Conservation (phyloP, 2,113 vertebrate genomes). For the Lophochroa leadbeateri region DNA sequence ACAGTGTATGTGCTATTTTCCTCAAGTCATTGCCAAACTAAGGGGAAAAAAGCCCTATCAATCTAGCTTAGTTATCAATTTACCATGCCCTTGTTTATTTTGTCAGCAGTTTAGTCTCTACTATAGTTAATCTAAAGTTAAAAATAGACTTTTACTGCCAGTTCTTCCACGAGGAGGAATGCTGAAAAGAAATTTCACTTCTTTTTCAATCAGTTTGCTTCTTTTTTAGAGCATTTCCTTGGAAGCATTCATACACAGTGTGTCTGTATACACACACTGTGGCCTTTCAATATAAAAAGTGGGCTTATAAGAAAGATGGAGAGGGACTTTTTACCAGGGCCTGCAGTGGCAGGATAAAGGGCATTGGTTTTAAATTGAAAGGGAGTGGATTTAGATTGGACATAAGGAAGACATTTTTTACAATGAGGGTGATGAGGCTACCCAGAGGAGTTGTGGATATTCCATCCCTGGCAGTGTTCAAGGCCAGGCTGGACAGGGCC, state of each 20-base stretch:
- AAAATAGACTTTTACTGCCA: background rate
- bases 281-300: background rate
- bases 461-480: background rate
- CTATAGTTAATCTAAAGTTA: background rate
- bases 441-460: background rate
- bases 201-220: background rate
- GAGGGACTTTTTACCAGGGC: background rate
- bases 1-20: background rate
- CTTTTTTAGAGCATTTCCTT: background rate
- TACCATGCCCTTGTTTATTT: background rate
- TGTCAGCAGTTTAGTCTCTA: background rate
- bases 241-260: background rate
- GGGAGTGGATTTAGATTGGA: background rate
- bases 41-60: background rate
- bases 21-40: background rate
- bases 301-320: background rate
- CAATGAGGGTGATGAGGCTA: accelerated
- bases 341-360: background rate
- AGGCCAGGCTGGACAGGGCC: background rate
- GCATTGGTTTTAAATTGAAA: background rate
- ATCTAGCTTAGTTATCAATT: background rate
- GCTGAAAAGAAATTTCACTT: background rate
- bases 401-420: background rate
- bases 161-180: background rate
- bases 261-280: background rate